Evolutionary conservation across 2,113 vertebrate genomes (phyloP).

Genomic region (Poeciliopsis prolifica): DNA sequence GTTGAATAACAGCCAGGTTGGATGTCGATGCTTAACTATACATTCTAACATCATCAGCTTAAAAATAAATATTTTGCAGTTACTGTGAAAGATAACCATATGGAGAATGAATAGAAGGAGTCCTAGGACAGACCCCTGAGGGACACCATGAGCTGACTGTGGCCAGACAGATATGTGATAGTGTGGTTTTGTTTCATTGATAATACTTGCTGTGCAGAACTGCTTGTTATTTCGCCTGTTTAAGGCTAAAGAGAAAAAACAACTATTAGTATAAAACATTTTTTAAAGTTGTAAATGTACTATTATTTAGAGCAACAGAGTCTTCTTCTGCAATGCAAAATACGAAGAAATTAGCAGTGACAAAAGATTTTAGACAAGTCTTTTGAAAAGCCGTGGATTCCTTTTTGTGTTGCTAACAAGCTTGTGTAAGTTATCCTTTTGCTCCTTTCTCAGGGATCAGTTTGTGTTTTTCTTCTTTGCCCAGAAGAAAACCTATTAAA

Average conservation of each 20-base stretch:
- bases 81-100: neutral
- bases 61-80: neutral
- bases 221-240: neutral
- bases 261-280: neutral
- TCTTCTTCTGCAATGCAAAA: neutral
- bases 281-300: neutral
- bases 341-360: neutral
- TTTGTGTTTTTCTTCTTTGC: constrained; percentile 42
- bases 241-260: neutral
- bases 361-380: constrained; percentile 14
- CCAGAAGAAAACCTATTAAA: constrained; percentile 38
- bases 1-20: too few species aligned
- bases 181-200: neutral
- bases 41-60: neutral
- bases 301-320: too few species aligned
- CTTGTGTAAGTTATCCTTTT: constrained; percentile 18
- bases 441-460: constrained; percentile 28
- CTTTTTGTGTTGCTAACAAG: constrained; percentile 40
- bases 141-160: neutral
- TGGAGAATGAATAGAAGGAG: neutral
- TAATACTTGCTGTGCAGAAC: neutral
- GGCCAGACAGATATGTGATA: neutral
- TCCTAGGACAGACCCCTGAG: neutral
- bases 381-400: constrained; percentile 28
- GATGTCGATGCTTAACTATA: neutral